Evolutionary conservation across 1,140 invertebrate species (phyloP), one percentile per base, ranked within the genome.

Genomic region (Periplaneta americana): DNA sequence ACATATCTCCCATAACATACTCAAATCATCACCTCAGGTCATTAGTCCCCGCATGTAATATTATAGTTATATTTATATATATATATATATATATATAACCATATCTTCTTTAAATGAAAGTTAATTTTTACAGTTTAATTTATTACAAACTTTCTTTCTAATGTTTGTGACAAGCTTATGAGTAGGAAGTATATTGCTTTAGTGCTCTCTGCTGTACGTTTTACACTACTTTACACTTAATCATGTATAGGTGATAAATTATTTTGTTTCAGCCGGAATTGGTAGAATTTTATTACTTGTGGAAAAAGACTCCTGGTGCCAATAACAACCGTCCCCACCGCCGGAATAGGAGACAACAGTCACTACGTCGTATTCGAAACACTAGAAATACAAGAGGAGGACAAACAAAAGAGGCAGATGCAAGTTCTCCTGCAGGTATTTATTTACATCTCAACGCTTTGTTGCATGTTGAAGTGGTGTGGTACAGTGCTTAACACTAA

Each of bases 281-380:
- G 85, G 97, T 99, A 34, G 98, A 99, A 87, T 99, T 97, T 90
- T 99, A 99, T 89, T 99, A 99, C 90, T 92, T 99, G 87, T 99
- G 98, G 98, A 99, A 99, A 91, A 99, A 99, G 90, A 99, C 98
- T n/a, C 97, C 98, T n/a, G 96, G 96, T 85, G 98, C 98, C 75
- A 96, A 97, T 87, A 97, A 96, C 87, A 97, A 97, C 88, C 91
- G 97, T 81, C 97, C 97, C 32, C 96, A 98, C 87, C 91, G 97
- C 80, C 91, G 97, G 39, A 90, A 91, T 86, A 91, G 97, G 79
- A 90, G 97, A 80, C 95, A 96, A 87, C 95, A 95, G 84, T 97
- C 96, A n/a, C 89, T 98, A 81, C 92, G 97, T 83, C 90, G 97
- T 83, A 97, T 97, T 82, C 92, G 96, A 82, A 96, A 96, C 85